Conservation (phyloP, 2,888 invertebrate species). For the Epistrophe grossulariae region DNA sequence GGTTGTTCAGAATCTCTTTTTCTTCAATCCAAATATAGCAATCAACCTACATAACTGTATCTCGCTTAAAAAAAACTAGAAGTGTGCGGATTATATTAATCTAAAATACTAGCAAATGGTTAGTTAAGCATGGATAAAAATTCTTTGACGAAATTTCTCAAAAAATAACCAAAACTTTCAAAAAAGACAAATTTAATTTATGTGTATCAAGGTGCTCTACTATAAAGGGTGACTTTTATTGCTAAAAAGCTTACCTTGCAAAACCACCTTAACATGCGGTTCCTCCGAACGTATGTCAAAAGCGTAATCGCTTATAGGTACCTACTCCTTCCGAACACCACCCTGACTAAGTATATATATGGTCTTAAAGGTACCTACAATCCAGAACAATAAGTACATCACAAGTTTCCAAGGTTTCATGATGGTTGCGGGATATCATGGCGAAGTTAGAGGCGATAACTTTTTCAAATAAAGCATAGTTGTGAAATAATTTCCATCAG, state of each 20-base stretch:
- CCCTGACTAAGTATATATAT: background rate
- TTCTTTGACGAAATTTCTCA: too few species aligned
- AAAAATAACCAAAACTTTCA: background rate
- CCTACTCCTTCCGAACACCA: constrained; percentile 8
- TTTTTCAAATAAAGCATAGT: constrained; percentile 67
- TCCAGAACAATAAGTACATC: constrained; percentile 48
- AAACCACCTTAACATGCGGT: constrained; percentile 14
- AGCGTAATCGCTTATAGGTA: constrained; percentile 3
- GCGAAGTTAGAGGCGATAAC: constrained; percentile 43
- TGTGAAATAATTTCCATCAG: constrained; percentile 56
- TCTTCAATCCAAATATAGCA: too few species aligned
- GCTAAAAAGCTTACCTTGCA: background rate
- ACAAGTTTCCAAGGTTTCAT: constrained; percentile 25
- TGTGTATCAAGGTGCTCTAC: background rate
- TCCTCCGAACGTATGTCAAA: constrained; percentile 25
- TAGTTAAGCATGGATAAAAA: too few species aligned
- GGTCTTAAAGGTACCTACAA: constrained; percentile 32
- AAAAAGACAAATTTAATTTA: background rate
- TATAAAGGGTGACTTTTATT: constrained; percentile 9
- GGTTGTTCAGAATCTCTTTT: too few species aligned
- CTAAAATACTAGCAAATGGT: too few species aligned
- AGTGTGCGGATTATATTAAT: too few species aligned
- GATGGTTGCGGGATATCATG: constrained; percentile 40
- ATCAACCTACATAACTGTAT: too few species aligned
- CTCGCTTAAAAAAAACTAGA: too few species aligned